Base-by-base conservation (phyloP, 1,140 invertebrate species). In the Atta texana region DNA sequence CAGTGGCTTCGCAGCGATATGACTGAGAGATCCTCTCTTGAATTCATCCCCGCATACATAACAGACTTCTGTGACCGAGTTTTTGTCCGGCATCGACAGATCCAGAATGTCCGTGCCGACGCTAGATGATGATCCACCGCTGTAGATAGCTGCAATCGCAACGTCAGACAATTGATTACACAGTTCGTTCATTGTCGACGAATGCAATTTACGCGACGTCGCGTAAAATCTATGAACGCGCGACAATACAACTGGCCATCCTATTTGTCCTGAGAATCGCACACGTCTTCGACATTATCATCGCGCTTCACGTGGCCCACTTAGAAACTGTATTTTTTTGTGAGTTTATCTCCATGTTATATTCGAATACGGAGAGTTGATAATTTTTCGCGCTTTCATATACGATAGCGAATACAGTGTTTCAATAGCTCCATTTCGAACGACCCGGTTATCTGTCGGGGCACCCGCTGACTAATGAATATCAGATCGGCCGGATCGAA, bases 41-140 rank as follows among this genome's bases (percentile, higher is more conserved):
- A 97, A 97, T 94, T 98, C 98, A 93, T 98, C 98, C n/a, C 98
- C 98, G 94, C 98, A 98, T 14, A 98, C 97, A 93, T 98, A 98
- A 94, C 97, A 98, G 28, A 98, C 98, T 95, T 98, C 98, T 61
- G 97, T 98, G 78, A 97, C 97, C 57, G 97, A 97, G 95, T 98
- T 98, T 95, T 98, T 98, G 92, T 98, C 98, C 2, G 98, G 98
- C 98, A 98, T 98, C 77, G 97, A 98, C 71, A 98, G 95, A 95
- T 98, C 98, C 69, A 98, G 95, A 89, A 98, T 98, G 91, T 98
- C 98, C 18, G 97, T 96, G 21, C 95, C 96, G 34, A 91, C 74
- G 59, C 93, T 95, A n/a, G 93, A 93, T 76, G 93, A 91, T 10
- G 94, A 93, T 68, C 93, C 93, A 74, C 93, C 91, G 84, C 93